A percentile compares a stretch with the other conserved stretches of the same genome.
These are phyloP conservation scores for Melanotaenia nigrans DNA, from an alignment of 2,797 vertebrate genomes.

Conservation along the genomic window DNA sequence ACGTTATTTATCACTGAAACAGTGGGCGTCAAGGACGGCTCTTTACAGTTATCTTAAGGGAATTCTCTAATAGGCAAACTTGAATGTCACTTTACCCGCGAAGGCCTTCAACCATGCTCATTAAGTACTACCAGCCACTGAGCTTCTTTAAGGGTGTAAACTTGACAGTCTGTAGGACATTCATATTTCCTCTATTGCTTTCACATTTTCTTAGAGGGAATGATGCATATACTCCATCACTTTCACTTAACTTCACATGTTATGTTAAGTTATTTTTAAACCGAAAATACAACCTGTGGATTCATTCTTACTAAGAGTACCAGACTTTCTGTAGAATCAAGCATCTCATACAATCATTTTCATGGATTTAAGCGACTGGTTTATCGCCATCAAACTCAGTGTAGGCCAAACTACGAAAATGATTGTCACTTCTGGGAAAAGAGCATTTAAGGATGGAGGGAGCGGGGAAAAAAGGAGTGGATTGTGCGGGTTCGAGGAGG, in stretches of 20 bases:
- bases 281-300: not conserved
- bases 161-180: too few species aligned
- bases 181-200: too few species aligned
- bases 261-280: not conserved
- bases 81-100: not conserved
- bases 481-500: constrained; percentile 9
- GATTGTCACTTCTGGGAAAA: not conserved
- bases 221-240: too few species aligned
- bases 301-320: not conserved
- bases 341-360: not conserved
- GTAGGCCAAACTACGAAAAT: not conserved
- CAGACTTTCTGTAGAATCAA: not conserved
- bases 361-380: not conserved
- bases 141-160: too few species aligned
- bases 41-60: not conserved
- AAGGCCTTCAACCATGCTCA: not conserved
- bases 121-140: too few species aligned
- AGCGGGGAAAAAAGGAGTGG: not conserved
- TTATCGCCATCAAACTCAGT: not conserved
- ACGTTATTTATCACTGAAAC: too few species aligned
- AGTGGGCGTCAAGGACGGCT: too few species aligned
- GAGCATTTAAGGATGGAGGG: not conserved
- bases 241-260: too few species aligned
- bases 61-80: not conserved
- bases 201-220: too few species aligned